These are phyloP conservation scores for Martes martes DNA, from an alignment of 2,113 vertebrate genomes.

Conservation along the genomic window DNA sequence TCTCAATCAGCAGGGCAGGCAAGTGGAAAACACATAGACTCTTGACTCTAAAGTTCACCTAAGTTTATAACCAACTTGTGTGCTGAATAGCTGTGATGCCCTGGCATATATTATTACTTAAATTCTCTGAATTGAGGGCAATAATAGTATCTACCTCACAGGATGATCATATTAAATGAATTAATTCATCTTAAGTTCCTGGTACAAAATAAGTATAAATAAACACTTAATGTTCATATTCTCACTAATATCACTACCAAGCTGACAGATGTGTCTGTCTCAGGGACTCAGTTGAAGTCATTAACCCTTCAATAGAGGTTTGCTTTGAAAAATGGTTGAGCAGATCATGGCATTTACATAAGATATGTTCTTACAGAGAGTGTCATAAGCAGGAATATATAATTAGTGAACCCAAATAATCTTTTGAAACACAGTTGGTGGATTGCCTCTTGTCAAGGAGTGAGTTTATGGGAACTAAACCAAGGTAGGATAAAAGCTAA, in stretches of 20 bases:
- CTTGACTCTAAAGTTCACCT: neutral
- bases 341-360: neutral
- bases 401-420: conserved; percentile 38
- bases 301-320: neutral
- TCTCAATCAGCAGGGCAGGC: neutral
- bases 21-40: neutral
- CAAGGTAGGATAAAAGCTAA: too few species aligned
- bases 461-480: too few species aligned
- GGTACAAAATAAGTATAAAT: neutral
- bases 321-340: neutral
- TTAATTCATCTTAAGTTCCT: neutral
- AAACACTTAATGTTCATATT: neutral
- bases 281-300: too few species aligned
- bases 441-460: conserved; percentile 38
- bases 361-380: neutral
- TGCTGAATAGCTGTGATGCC: too few species aligned
- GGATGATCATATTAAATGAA: neutral
- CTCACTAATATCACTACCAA: neutral
- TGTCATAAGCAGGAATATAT: neutral
- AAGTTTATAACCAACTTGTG: neutral
- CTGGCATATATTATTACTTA: neutral
- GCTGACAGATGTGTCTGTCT: too few species aligned
- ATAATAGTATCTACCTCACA: neutral
- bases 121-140: neutral
- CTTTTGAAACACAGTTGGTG: conserved; percentile 24